A percentile compares a stretch with the other conserved stretches of the same genome.
These are phyloP conservation scores for Labeo rohita DNA, from an alignment of 2,113 vertebrate species.

Conservation along the genomic window DNA sequence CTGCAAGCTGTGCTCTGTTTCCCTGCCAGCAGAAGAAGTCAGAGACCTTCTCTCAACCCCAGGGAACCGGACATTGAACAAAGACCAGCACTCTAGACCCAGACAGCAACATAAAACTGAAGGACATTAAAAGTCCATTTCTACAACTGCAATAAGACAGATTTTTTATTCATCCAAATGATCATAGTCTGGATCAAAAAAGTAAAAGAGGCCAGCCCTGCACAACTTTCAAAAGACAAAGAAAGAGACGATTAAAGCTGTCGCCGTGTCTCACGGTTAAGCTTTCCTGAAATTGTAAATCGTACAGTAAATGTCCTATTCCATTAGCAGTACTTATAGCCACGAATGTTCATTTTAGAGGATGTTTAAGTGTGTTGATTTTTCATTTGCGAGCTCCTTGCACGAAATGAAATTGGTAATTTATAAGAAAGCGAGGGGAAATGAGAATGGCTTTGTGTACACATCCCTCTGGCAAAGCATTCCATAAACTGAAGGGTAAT, in stretches of 20 bases:
- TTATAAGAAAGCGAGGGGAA: slow-evolving; percentile 66
- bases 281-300: slow-evolving; percentile 22
- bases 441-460: slow-evolving; percentile 77
- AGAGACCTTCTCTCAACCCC: slow-evolving; percentile 55
- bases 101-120: slow-evolving; percentile 57
- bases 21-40: slow-evolving; percentile 46
- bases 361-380: slow-evolving; percentile 40
- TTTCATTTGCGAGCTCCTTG: slow-evolving; percentile 46
- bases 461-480: slow-evolving; percentile 79
- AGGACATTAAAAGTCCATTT: slow-evolving; percentile 43
- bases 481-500: slow-evolving; percentile 81
- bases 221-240: background rate
- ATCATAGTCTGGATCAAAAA: slow-evolving; percentile 8
- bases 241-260: background rate
- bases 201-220: background rate
- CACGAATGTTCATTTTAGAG: slow-evolving; percentile 52
- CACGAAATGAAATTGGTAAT: slow-evolving; percentile 60
- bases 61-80: slow-evolving; percentile 61
- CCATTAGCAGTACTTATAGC: slow-evolving; percentile 45
- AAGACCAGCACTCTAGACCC: slow-evolving; percentile 57
- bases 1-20: slow-evolving; percentile 32
- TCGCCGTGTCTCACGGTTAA: background rate
- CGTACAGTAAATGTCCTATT: slow-evolving; percentile 41
- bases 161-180: background rate
- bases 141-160: background rate